These are phyloP conservation scores for Heliconius melpomene DNA, from an alignment of 1,140 invertebrate species.

Conservation along the genomic window DNA sequence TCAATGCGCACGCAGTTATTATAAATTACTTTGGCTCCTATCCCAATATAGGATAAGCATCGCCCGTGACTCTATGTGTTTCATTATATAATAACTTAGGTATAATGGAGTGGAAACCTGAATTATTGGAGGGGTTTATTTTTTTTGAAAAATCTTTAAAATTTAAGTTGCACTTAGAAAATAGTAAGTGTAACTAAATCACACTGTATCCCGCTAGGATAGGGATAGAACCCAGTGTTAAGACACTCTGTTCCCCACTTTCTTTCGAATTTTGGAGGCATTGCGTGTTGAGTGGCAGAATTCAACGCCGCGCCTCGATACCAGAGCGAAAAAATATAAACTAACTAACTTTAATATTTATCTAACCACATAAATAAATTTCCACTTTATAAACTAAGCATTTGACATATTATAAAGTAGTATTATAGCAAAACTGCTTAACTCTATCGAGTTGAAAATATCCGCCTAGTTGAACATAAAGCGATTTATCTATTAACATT, in stretches of 20 bases:
- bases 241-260: no score
- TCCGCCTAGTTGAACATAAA: slow-evolving; percentile 8
- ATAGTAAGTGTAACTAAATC: no score
- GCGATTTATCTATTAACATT: background rate
- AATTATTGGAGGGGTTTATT: background rate
- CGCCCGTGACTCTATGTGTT: slow-evolving; percentile 9
- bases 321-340: no score
- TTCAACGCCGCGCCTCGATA: no score
- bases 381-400: background rate
- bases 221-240: no score
- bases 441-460: slow-evolving; percentile 13
- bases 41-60: slow-evolving; percentile 32
- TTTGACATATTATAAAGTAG: background rate
- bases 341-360: background rate
- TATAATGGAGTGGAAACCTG: background rate
- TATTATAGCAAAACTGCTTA: slow-evolving; percentile 3
- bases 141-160: background rate
- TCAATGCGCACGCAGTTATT: slow-evolving; percentile 34
- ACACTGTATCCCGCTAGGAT: no score
- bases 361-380: background rate
- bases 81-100: background rate
- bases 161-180: no score
- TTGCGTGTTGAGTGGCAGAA: no score
- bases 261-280: no score
- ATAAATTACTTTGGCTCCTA: slow-evolving; percentile 40